Percentiles rank a stretch among this genome's conserved stretches.
phyloP scores from a whole-genome alignment of 1,140 invertebrate genomes.

The Manduca sexta region DNA sequence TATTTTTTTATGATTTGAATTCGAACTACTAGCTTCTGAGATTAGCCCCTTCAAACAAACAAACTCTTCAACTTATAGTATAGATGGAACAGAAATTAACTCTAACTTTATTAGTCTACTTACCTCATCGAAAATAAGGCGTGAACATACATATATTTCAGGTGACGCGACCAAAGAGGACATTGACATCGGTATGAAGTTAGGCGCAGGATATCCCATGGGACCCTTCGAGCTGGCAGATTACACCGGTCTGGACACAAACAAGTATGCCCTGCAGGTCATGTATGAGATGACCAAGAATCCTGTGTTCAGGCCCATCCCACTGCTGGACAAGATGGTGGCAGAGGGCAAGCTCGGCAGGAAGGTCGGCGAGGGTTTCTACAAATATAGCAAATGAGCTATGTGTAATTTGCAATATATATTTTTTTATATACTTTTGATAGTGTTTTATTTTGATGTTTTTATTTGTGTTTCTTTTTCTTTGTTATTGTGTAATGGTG shows the following conservation, averaged over 20 bases:
- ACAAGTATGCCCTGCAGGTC: conserved; percentile 76
- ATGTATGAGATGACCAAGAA: conserved; percentile 85
- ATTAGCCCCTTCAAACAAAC: no score
- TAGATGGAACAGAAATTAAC: no score
- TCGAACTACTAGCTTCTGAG: no score
- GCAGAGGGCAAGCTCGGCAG: conserved; percentile 85
- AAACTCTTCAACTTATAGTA: no score
- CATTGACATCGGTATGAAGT: conserved; percentile 91
- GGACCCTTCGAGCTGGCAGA: conserved; percentile 88
- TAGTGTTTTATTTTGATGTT: no score
- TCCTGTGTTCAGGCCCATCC: conserved; percentile 79
- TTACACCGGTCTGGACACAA: conserved; percentile 86
- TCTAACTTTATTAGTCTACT: no score
- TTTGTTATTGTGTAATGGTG: no score
- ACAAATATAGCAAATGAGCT: conserved; percentile 81
- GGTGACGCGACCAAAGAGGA: conserved; percentile 81
- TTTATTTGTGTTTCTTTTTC: no score
- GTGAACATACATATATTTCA: no score
- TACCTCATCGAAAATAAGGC: no score
- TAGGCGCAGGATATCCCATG: conserved; percentile 90
- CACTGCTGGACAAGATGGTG: conserved; percentile 82
- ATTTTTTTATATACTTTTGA: no score
- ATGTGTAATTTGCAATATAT: neutral
- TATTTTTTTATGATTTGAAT: no score
- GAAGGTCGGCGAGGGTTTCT: conserved; percentile 90